These are phyloP conservation scores for Tenthredo livida DNA, from an alignment of 2,888 invertebrate genomes.

Conservation along the genomic window DNA sequence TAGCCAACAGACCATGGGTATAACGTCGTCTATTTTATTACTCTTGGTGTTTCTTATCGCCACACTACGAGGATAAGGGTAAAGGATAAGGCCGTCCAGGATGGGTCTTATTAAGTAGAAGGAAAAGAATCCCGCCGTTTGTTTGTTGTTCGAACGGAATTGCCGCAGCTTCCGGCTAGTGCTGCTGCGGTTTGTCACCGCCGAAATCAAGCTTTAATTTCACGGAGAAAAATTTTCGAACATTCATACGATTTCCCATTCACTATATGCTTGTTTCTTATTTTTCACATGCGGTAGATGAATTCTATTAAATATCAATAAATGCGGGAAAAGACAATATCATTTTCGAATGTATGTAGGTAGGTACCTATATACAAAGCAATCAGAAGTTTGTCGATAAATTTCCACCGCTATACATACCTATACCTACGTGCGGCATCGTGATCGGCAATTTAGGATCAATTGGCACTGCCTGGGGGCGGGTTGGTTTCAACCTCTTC, in stretches of 20 bases:
- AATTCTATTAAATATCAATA: background rate
- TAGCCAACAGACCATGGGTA: background rate
- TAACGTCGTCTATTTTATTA: constrained; percentile 33
- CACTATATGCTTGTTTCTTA: background rate
- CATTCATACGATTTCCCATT: background rate
- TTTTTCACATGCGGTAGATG: too few relatives aligned
- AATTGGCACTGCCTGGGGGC: background rate
- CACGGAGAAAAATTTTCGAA: background rate
- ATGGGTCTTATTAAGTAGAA: constrained; percentile 28
- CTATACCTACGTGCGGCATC: background rate
- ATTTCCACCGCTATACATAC: background rate
- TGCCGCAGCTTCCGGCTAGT: background rate
- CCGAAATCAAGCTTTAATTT: background rate
- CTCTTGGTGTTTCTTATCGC: constrained; percentile 36
- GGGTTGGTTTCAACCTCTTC: background rate
- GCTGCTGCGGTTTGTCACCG: background rate
- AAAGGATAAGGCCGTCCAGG: background rate
- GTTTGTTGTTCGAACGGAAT: background rate
- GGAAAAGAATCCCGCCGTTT: background rate
- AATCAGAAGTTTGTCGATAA: constrained; percentile 48
- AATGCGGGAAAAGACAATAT: constrained; percentile 4
- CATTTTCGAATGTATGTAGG: constrained; percentile 37
- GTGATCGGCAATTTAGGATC: background rate
- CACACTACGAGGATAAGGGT: background rate
- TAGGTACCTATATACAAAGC: too few relatives aligned